A percentile compares a stretch with the other conserved stretches of the same genome.
These are phyloP conservation scores for Plestiodon gilberti DNA, from an alignment of 2,113 vertebrate genomes.

Conservation along the genomic window DNA sequence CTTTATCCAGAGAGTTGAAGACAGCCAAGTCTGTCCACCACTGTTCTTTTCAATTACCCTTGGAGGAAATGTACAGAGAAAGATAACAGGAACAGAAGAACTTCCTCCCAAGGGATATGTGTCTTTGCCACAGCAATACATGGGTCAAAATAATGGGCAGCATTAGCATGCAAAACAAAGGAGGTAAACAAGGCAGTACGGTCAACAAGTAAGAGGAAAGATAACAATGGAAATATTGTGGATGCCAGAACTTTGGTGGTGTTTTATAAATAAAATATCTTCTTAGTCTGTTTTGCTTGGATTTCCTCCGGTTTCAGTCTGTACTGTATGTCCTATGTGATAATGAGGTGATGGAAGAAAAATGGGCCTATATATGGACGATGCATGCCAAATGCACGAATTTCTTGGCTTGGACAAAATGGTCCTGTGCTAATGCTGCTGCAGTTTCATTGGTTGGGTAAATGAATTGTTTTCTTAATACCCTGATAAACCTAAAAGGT, in stretches of 20 bases:
- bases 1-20: conserved; percentile 35
- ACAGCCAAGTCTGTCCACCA: conserved; percentile 19
- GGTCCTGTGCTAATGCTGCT: no score
- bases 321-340: conserved; percentile 49
- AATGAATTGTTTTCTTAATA: no score
- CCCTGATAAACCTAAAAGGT: no score
- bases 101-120: conserved; percentile 65
- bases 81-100: conserved; percentile 24
- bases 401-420: no score
- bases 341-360: conserved; percentile 54
- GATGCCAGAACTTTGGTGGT: conserved; percentile 56
- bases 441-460: no score
- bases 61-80: conserved; percentile 46
- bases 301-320: conserved; percentile 71
- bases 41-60: conserved; percentile 41
- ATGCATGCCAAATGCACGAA: no score
- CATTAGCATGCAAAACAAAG: conserved; percentile 50
- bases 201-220: conserved; percentile 63
- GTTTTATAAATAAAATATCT: conserved; percentile 63
- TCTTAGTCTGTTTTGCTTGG: conserved; percentile 69
- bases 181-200: conserved; percentile 56
- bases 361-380: no score
- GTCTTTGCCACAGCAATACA: conserved; percentile 68
- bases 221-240: conserved; percentile 54
- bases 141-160: conserved; percentile 59